A percentile compares a stretch with the other conserved stretches of the same genome.
Evolutionary conservation across 2,888 invertebrate species (phyloP).

Genomic region (Lypha dubia): DNA sequence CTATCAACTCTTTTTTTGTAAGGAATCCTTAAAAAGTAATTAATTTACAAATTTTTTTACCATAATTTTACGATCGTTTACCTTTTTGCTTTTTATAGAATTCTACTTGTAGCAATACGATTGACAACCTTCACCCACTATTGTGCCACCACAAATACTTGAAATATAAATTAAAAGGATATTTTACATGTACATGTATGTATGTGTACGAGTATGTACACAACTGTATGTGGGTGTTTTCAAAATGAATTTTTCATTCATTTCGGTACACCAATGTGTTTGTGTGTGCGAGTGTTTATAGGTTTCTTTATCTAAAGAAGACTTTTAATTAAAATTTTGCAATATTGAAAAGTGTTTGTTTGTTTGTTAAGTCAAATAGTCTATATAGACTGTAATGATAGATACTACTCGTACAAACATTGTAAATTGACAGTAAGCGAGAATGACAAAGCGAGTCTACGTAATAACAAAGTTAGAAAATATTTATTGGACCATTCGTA

Average conservation of each 20-base stretch:
- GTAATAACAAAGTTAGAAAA: slow-evolving; percentile 9
- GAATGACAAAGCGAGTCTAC: background rate
- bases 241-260: slow-evolving; percentile 35
- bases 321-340: slow-evolving; percentile 64
- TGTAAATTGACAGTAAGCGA: too few relatives aligned
- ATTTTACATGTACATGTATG: background rate
- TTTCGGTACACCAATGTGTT: background rate
- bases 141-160: background rate
- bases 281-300: background rate
- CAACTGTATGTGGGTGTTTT: background rate
- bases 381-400: slow-evolving; percentile 45
- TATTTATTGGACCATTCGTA: slow-evolving; percentile 44
- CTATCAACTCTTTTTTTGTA: too few relatives aligned
- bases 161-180: slow-evolving; percentile 15
- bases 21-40: too few relatives aligned
- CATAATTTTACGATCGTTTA: too few relatives aligned
- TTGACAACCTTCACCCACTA: background rate
- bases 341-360: slow-evolving; percentile 36
- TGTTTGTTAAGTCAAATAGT: slow-evolving; percentile 44
- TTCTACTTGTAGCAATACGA: background rate
- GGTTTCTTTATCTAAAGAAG: slow-evolving; percentile 27
- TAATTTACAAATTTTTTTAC: too few relatives aligned
- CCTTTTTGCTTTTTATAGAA: background rate
- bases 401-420: too few relatives aligned
- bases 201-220: background rate